Percentiles rank a stretch among this genome's conserved stretches.
Conservation (phyloP, 1,140 invertebrate species). For the Panonychus citri region DNA sequence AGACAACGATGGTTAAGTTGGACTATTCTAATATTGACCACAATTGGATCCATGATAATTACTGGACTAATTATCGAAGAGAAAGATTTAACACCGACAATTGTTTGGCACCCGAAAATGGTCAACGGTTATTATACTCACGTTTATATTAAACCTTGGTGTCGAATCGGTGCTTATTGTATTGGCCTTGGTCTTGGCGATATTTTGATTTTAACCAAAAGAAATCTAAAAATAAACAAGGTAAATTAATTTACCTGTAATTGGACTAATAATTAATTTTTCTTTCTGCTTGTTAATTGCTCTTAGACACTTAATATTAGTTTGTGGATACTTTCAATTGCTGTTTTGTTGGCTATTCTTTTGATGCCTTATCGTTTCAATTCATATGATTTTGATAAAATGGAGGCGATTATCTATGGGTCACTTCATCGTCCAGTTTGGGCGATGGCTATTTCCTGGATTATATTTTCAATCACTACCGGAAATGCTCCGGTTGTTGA, state of each 20-base stretch:
- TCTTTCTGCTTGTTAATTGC: not conserved
- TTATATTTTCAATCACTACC: constrained; percentile 25
- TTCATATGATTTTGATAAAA: not conserved
- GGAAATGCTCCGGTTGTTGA: constrained; percentile 28
- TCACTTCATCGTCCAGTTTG: constrained; percentile 21
- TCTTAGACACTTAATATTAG: not conserved
- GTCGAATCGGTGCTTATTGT: not conserved
- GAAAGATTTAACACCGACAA: not conserved
- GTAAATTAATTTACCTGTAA: not conserved
- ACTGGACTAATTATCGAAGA: not conserved
- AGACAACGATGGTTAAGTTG: no score
- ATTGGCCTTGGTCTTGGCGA: not conserved
- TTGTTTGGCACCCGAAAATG: not conserved
- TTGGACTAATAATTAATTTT: not conserved
- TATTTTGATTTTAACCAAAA: not conserved
- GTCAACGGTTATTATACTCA: not conserved
- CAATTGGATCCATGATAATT: not conserved
- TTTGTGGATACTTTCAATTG: not conserved
- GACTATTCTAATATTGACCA: not conserved
- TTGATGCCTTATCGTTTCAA: not conserved
- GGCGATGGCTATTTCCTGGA: constrained; percentile 24
- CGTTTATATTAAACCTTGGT: not conserved
- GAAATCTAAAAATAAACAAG: not conserved
- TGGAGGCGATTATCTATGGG: constrained; percentile 28
- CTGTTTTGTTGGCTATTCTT: not conserved